Conservation (phyloP, 2,113 vertebrate species). For the Hippocampus guttulatus region DNA sequence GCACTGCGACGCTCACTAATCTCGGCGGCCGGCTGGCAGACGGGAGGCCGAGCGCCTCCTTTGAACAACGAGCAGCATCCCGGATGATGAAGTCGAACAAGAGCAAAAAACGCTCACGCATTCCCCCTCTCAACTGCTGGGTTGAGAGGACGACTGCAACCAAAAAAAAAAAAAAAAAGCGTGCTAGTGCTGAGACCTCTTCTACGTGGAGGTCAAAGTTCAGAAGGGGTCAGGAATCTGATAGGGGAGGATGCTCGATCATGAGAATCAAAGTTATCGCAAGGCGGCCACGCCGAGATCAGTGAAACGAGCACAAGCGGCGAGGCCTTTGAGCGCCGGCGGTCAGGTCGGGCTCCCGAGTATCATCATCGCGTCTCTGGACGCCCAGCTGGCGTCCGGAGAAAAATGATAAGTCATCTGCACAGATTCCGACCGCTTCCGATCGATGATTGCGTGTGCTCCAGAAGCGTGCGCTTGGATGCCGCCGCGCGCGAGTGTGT, state of each 20-base stretch:
- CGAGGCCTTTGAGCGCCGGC: conserved; percentile 11
- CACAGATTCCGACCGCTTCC: conserved; percentile 60
- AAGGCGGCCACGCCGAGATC: conserved; percentile 1
- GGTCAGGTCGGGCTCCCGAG: conserved; percentile 13
- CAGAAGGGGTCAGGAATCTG: conserved; percentile 8
- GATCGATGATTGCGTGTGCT: conserved; percentile 70
- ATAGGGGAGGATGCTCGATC: not conserved
- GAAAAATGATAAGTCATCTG: conserved; percentile 64
- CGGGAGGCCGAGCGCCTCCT: conserved; percentile 46
- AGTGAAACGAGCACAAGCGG: conserved; percentile 1
- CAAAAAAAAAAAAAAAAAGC: conserved; percentile 24
- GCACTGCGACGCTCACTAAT: conserved; percentile 62
- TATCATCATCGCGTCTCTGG: conserved; percentile 36
- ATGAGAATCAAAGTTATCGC: conserved; percentile 7
- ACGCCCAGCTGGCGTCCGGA: conserved; percentile 39
- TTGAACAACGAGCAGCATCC: conserved; percentile 36
- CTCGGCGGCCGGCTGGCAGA: conserved; percentile 54
- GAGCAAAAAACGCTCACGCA: conserved; percentile 28
- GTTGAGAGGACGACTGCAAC: conserved; percentile 34
- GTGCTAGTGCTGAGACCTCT: conserved; percentile 8
- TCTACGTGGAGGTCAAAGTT: conserved; percentile 28
- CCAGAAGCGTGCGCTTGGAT: conserved; percentile 39
- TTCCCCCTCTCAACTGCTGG: conserved; percentile 19
- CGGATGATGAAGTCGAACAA: conserved; percentile 62
- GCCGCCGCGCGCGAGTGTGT: not conserved